Base-by-base conservation (phyloP, 2,888 invertebrate genomes). In the Melieria picta region DNA sequence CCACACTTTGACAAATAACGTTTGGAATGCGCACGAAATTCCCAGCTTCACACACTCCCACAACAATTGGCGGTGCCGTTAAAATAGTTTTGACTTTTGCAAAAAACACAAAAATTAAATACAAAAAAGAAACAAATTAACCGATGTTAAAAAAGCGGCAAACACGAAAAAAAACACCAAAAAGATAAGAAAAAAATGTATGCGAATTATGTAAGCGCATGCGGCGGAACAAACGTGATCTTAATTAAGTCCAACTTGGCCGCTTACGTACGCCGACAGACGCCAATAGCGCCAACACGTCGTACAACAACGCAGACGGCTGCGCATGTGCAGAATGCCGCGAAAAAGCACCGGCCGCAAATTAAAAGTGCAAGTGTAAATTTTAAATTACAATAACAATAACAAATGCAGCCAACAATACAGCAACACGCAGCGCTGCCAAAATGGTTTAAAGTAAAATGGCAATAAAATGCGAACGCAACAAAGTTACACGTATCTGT, bases 161-260 rank as follows among this genome's bases (percentile, higher is more conserved):
- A 9, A 52, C 4, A 52, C 52, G 7, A 52, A 52, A 52, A 4
- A 11, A 52, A 52, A 5, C 5, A 50, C 50, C 9, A 50, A 50
- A 71, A 48, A 45, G 30, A 58, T 30, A 11, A 50, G 56, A 58
- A 55, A 70, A 42, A 61, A 50, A 11, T 52, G 11, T 52, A 6
- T 52, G 13, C 52, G 52, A 52, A 65, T 75, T 75, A 75, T 71
- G 57, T 72, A 75, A 74, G 46, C 58, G 61, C 55, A 13, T 55
- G 65, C 62, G 73, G 74, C 72, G 75, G 66, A 77, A 77, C 76
- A 73, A 78, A 78, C 73, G 72, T 75, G 78, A 75, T 74, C 74
- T 77, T 75, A 77, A 78, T 78, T 78, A 77, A 77, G 72, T 45
- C 72, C 67, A 74, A 75, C 66, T 74, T 74, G 64, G 46, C 63